A percentile compares a stretch with the other conserved stretches of the same genome.
phyloP scores from a whole-genome alignment of 2,113 vertebrate genomes.

The Anolis carolinensis region DNA sequence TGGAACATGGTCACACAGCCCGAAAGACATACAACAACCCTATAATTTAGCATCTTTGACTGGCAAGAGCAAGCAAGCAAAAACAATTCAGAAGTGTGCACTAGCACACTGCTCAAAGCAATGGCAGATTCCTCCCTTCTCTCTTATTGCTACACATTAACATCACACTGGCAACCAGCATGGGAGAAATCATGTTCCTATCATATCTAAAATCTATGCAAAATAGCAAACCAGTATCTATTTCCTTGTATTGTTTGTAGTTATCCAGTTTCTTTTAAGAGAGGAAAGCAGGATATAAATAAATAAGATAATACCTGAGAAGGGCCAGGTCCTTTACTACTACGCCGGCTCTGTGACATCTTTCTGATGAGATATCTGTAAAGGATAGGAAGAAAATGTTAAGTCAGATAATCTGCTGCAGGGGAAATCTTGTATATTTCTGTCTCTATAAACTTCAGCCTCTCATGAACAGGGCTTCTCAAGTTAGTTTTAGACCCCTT shows the following conservation, averaged over 20 bases:
- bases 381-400: rapidly evolving
- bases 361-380: not conserved
- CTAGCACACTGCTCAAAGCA: no score
- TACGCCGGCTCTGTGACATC: constrained; percentile 55
- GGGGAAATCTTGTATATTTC: not conserved
- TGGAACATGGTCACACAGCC: no score
- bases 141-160: not conserved
- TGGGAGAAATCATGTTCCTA: not conserved
- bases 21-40: no score
- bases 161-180: not conserved
- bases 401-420: not conserved
- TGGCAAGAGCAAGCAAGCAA: not conserved
- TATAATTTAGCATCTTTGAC: not conserved
- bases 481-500: not conserved
- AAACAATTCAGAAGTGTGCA: not conserved
- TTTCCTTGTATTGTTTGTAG: not conserved
- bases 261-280: no score
- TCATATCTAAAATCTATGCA: not conserved
- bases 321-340: not conserved
- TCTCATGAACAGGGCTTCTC: not conserved
- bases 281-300: no score
- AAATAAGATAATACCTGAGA: constrained; percentile 38
- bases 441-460: not conserved
- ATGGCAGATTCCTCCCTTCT: not conserved
- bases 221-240: not conserved